These are phyloP conservation scores for Macropis europaea DNA, from an alignment of 2,888 invertebrate species.

Conservation along the genomic window DNA sequence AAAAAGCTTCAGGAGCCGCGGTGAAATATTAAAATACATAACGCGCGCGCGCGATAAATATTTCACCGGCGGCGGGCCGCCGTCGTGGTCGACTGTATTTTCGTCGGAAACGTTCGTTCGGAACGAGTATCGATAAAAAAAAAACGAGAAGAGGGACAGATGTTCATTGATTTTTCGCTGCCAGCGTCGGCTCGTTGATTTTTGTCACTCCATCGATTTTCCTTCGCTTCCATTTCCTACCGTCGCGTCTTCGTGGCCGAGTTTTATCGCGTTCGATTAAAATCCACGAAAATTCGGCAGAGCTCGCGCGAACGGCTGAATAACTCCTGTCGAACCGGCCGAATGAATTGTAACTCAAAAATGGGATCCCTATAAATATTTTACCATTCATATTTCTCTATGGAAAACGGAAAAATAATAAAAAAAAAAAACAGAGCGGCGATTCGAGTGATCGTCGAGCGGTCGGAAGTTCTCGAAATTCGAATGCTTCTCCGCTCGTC, in stretches of 20 bases:
- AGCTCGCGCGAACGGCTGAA: too few species aligned
- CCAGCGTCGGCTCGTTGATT: too few species aligned
- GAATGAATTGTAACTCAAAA: too few species aligned
- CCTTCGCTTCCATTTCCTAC: neutral
- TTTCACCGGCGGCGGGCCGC: neutral
- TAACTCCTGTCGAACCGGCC: too few species aligned
- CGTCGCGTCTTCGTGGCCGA: neutral
- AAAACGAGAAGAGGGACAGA: slow-evolving; percentile 1
- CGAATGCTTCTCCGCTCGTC: too few species aligned
- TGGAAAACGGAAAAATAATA: too few species aligned
- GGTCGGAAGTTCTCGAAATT: too few species aligned
- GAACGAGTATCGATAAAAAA: neutral
- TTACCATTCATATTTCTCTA: too few species aligned
- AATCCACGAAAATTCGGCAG: slow-evolving; percentile 19
- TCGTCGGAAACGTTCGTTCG: neutral
- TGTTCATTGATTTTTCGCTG: too few species aligned
- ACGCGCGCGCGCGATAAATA: slow-evolving; percentile 14
- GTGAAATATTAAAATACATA: slow-evolving; percentile 9
- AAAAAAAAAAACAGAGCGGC: neutral
- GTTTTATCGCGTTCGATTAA: slow-evolving; percentile 28
- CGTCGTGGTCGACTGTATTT: neutral
- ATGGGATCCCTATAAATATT: too few species aligned
- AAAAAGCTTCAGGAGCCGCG: too few species aligned
- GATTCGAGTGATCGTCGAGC: neutral
- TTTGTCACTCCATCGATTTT: too few species aligned